Conservation (phyloP, 2,888 invertebrate species). For the Onchidella celtica region DNA sequence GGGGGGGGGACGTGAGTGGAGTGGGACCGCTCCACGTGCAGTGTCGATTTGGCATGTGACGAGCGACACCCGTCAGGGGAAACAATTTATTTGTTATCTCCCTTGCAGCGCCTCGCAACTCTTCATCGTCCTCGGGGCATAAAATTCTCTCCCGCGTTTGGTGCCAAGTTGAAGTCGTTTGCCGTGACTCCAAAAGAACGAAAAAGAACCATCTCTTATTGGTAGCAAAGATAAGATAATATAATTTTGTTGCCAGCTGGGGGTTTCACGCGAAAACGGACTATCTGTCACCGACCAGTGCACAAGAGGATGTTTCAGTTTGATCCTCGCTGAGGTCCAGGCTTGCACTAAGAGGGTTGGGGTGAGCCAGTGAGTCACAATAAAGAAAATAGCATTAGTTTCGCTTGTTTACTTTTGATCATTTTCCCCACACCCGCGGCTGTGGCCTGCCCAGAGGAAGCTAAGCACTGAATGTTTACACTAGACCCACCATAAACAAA, state of each 20-base stretch:
- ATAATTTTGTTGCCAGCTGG: no score
- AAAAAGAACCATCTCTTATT: neutral
- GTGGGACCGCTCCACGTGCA: neutral
- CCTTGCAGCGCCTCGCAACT: constrained; percentile 20
- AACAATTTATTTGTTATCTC: constrained; percentile 21
- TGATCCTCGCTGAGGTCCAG: neutral
- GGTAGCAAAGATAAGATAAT: neutral
- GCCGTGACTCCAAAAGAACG: neutral
- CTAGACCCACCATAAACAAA: constrained; percentile 45
- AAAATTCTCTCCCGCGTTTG: constrained; percentile 5
- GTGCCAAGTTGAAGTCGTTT: neutral
- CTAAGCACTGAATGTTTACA: constrained; percentile 47
- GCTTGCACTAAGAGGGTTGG: neutral
- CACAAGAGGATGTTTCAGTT: neutral
- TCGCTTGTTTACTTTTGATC: constrained; percentile 41
- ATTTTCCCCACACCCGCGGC: neutral
- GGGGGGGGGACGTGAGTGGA: no score
- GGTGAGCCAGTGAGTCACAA: constrained; percentile 35
- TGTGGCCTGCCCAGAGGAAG: constrained; percentile 30
- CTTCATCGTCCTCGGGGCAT: neutral
- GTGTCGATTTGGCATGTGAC: neutral
- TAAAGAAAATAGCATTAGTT: constrained; percentile 44
- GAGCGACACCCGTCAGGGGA: neutral
- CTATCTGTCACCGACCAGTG: constrained; percentile 19
- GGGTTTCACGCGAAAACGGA: no score